A percentile compares a stretch with the other conserved stretches of the same genome.
phyloP scores from a whole-genome alignment of 2,113 vertebrate genomes.

The Furnarius figulus region DNA sequence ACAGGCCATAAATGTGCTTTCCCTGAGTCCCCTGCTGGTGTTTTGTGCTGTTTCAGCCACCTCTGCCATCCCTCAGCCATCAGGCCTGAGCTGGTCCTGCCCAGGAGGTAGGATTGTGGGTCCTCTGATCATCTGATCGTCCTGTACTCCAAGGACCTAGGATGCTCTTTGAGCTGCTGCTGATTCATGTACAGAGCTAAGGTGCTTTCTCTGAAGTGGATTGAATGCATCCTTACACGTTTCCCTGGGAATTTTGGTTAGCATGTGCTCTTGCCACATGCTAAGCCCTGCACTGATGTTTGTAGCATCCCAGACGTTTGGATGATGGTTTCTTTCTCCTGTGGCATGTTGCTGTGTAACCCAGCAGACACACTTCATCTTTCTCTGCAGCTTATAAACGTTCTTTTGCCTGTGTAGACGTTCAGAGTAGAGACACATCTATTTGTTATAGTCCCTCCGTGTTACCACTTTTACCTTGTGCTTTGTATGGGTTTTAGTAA shows the following conservation, averaged over 20 bases:
- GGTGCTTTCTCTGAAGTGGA: background rate
- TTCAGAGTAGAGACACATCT: background rate
- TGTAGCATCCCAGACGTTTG: background rate
- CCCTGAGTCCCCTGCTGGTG: background rate
- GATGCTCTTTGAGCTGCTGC: background rate
- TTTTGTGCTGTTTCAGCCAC: background rate
- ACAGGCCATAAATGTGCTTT: fast-evolving
- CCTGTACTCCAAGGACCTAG: background rate
- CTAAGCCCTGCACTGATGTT: background rate
- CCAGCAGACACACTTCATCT: background rate
- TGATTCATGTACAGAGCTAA: background rate
- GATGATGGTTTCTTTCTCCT: background rate
- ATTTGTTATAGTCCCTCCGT: background rate
- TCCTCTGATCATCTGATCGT: fast-evolving
- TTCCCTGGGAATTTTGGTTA: background rate
- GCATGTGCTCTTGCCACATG: background rate
- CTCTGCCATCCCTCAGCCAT: fast-evolving
- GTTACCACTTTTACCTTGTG: background rate
- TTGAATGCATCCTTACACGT: background rate
- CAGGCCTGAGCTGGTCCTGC: background rate
- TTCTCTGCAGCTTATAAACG: background rate
- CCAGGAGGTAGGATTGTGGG: too few species aligned
- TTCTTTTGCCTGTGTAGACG: background rate
- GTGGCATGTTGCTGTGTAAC: background rate
- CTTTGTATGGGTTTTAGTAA: background rate